Percentiles rank a stretch among this genome's conserved stretches.
These are phyloP conservation scores for Plusia festucae DNA, from an alignment of 2,888 invertebrate genomes.

Conservation along the genomic window DNA sequence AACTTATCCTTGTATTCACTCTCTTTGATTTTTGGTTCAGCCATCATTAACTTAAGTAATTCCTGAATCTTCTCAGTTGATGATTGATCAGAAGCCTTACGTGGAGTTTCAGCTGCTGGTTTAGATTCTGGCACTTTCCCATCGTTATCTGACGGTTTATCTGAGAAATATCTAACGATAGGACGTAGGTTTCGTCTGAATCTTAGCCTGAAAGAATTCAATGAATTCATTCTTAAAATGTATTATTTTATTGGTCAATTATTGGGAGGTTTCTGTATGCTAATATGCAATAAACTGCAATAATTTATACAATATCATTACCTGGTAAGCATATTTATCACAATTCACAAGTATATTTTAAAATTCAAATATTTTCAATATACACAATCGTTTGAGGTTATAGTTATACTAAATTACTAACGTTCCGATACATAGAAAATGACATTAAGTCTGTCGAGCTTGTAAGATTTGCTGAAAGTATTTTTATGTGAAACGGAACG, in stretches of 20 bases:
- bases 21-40: conserved; percentile 78
- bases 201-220: conserved; percentile 62
- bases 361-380: conserved; percentile 8
- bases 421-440: conserved; percentile 36
- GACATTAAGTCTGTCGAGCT: conserved; percentile 3
- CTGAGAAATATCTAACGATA: conserved; percentile 70
- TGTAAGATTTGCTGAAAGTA: background rate
- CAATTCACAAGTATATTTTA: conserved; percentile 12
- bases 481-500: background rate
- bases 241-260: background rate
- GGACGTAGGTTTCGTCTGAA: conserved; percentile 68
- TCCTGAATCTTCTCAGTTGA: conserved; percentile 82
- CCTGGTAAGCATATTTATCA: conserved; percentile 65
- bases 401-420: no score
- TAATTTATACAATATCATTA: conserved; percentile 25
- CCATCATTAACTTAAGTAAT: conserved; percentile 81
- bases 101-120: conserved; percentile 48
- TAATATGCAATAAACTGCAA: no score
- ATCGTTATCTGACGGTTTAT: conserved; percentile 74
- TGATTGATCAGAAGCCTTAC: conserved; percentile 60
- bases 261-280: no score
- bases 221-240: background rate
- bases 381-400: conserved; percentile 55
- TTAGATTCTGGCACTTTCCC: conserved; percentile 66
- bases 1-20: conserved; percentile 79